Base-by-base conservation (phyloP, 2,888 invertebrate genomes). In the Rhingia rostrata region DNA sequence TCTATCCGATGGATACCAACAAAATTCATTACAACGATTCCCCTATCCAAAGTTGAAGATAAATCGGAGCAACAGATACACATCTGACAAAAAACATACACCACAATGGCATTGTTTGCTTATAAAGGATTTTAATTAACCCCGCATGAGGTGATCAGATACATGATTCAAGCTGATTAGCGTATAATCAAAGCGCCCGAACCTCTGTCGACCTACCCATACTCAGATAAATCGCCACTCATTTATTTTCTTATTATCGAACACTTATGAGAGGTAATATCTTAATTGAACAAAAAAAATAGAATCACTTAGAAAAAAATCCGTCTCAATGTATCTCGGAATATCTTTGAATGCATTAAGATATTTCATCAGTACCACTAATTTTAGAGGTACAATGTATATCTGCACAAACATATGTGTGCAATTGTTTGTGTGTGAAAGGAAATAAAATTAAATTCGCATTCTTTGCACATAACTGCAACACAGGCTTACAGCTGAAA, bases 381-480 rank as follows among this genome's bases (percentile, higher is more conserved):
- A 47, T 58, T 41, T 9, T 41, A 61, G 41, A 72, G 72, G 61
- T 60, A 69, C 41, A 43, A n/a, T 54, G 54, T 69, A 37, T 58
- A 22, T 22, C 12, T 14, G 22, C 4, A 69, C 54, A 54, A 32
- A 37, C 35, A 63, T 47, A 73, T 33, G 53, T 12, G 22, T 6
- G 10, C 14, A 32, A 7, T 33, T 9, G 35, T 22, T n/a, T 56
- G 45, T 22, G 10, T 63, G 43, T 53, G 47, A 32, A 41, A 58
- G 33, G 35, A 54, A 51, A 49, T 47, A 49, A 64, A 70, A 47
- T 63, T 22, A 60, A 60, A 70, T 60, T 78, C 72, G 61, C 83
- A 83, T 83, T 83, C 83, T 69, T 73, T 58, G 43, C 73, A 83
- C 79, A 79, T 78, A 83, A 74, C 79, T 83, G 83, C 79, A 79